Conservation (phyloP, 2,113 vertebrate genomes). For the Coptodon bakossiorum region DNA sequence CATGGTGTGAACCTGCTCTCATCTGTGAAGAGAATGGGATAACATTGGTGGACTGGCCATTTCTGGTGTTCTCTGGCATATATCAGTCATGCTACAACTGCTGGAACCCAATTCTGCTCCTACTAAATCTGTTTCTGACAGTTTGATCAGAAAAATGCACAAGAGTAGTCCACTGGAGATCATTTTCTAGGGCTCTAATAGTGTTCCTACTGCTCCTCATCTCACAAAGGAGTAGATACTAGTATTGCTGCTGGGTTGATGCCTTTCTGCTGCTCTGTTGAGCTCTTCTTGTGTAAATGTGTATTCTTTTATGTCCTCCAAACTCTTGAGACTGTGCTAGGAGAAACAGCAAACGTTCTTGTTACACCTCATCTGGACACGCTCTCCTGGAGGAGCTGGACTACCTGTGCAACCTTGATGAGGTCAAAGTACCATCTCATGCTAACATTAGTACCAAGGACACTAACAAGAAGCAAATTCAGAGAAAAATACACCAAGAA, state of each 20-base stretch:
- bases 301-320: background rate
- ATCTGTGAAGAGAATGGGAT: background rate
- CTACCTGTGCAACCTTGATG: background rate
- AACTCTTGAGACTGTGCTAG: background rate
- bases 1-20: background rate
- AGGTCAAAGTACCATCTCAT: background rate
- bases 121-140: background rate
- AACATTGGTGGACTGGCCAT: accelerated
- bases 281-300: background rate
- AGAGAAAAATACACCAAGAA: background rate
- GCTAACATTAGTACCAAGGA: background rate
- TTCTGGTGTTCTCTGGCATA: background rate
- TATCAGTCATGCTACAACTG: background rate
- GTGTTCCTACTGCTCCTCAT: accelerated
- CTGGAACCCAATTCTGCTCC: background rate
- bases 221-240: background rate
- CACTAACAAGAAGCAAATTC: accelerated
- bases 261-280: background rate
- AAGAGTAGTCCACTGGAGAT: background rate
- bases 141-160: background rate
- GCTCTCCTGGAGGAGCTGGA: accelerated
- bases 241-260: accelerated
- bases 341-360: background rate
- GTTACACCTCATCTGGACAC: accelerated
- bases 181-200: background rate